Base-by-base conservation (phyloP, 2,797 vertebrate species). In the Girardinus metallicus region DNA sequence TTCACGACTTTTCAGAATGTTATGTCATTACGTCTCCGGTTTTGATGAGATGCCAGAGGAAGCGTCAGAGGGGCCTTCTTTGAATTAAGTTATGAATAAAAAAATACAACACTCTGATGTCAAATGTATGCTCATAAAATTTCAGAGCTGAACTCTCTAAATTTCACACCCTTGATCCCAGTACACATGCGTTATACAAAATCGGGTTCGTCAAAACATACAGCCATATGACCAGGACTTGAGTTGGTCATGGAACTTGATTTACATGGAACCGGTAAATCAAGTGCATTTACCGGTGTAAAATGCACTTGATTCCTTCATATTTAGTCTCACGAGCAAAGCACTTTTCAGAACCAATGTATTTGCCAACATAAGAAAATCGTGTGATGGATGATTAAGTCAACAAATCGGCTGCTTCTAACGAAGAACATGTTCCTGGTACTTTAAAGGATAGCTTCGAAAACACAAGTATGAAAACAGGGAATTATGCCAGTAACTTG, bases 361-460 rank as follows among this genome's bases (percentile, higher is more conserved):
- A 18, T 72, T 15, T 29, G n/a, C 68, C 26, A 46, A 29, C 26
- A 46, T 16, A 29, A 13, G 68, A 72, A 18, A 46, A 72, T 29
- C 1, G 13, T 8, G 26, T 46, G 43, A 44, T 4, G 9, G 15
- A 29, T 29, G 41, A n/a, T 72, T 4, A 46, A 44, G n/a, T 72
- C 68, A 72, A 29, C 68, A 72, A 70, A 71, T 71, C 5, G 1
- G 11, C 26, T 16, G 39, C 12, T 15, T 71, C 41, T 43, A 12
- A 70, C 12, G 4, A 70, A 43, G 66, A 70, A 62, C 80, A 34
- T 31, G 71, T 85, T 78, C 81, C 83, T 87, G 76, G 75, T 53
- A 87, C 87, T 89, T 86, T 74, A 43, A 87, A 80, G 85, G 78
- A 23, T 43, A 15, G 5, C 66, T 88, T 84, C 73, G 76, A 79